Evolutionary conservation across 2,113 vertebrate species (phyloP), one percentile per base, ranked within the genome.

Genomic region (Hippolais icterina): DNA sequence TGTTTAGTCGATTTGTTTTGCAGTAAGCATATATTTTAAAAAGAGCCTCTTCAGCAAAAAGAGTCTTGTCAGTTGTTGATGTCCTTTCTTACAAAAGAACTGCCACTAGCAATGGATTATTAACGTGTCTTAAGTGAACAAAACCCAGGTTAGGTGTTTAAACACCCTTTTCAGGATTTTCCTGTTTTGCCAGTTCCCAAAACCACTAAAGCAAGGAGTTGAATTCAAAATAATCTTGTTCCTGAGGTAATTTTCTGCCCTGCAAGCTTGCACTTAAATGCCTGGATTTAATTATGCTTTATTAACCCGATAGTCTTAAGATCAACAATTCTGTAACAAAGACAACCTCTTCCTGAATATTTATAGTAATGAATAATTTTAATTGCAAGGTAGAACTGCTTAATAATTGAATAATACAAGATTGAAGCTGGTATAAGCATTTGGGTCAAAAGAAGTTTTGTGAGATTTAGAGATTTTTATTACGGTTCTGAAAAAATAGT

Each of bases 101-200:
- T 94, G 88, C 93, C 88, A 95, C 82, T 59, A 96, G 94, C 85
- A 41, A 92, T 95, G 82, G 90, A 96, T 96, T 96, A 93, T 96
- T 93, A 94, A 77, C 1, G 2, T 90, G 80, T 94, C 76, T 91
- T 66, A 81, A 83, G 72, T 44, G 96, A 93, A 81, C 89, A 93
- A 94, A 93, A 81, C 76, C 39, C 56, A 31, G 52, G 83, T 83
- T 89, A 90, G 70, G 75, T 96, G 90, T 93, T 90, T 86, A 84
- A 95, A 92, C 95, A 35, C 63, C 69, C 69, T 90, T 91, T 95
- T 93, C 96, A 96, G 82, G 93, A 95, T 94, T 92, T 91, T 96
- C 95, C 88, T 83, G 86, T 95, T 92, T 94, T 93, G 64, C 88
- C 75, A 90, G 92, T 97, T 96, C 59, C 60, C 64, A 66, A 91